Evolutionary conservation across 2,888 invertebrate genomes (phyloP).

Genomic region (Hemicrepidius hirtus): DNA sequence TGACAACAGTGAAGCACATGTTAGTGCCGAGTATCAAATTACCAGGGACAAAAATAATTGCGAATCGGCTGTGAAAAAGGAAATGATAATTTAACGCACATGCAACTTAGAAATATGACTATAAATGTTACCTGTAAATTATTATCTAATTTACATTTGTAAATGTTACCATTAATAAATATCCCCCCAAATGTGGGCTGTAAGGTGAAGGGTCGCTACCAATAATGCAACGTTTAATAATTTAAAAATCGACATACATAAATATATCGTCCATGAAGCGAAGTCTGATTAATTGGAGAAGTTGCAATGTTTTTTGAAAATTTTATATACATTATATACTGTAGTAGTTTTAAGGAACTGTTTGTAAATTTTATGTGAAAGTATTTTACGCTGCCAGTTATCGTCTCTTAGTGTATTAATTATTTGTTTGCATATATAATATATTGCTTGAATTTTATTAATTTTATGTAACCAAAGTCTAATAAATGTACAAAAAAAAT

Average conservation of each 20-base stretch:
- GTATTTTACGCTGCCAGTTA: conserved; percentile 21
- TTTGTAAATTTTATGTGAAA: not conserved
- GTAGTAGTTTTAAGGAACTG: conserved; percentile 2
- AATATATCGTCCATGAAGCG: conserved; percentile 14
- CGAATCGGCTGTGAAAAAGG: conserved; percentile 42
- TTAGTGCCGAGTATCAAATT: not conserved
- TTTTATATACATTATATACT: conserved; percentile 19
- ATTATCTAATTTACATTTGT: not conserved
- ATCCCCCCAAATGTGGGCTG: too few relatives aligned
- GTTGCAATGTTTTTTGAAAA: conserved; percentile 12
- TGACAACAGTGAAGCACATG: conserved; percentile 1
- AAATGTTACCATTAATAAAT: conserved; percentile 11
- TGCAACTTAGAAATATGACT: not conserved
- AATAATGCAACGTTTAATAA: conserved; percentile 13
- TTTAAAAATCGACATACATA: not conserved
- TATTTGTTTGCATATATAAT: conserved; percentile 26
- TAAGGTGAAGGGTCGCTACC: conserved; percentile 10
- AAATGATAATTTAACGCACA: conserved; percentile 37
- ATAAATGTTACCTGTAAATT: conserved; percentile 9
- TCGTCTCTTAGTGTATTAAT: conserved; percentile 10
- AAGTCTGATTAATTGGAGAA: conserved; percentile 22
- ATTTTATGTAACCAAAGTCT: conserved; percentile 44
- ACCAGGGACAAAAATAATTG: conserved; percentile 18
- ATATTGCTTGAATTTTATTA: conserved; percentile 24
- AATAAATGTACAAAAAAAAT: conserved; percentile 24